phyloP scores from a whole-genome alignment of 2,888 invertebrate genomes.

The Formica aserva region DNA sequence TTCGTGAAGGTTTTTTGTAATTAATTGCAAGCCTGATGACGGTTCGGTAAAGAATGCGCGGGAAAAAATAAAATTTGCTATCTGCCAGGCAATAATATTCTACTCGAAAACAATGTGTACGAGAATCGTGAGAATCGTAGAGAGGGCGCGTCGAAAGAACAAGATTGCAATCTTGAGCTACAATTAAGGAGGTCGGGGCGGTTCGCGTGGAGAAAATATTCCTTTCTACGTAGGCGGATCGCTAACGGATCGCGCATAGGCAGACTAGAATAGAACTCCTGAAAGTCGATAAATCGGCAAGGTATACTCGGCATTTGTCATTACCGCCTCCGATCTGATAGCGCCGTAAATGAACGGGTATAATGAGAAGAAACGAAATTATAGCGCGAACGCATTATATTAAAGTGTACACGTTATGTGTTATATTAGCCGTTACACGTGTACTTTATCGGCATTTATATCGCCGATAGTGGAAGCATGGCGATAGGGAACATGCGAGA shows the following conservation, averaged over 20 bases:
- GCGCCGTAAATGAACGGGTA: constrained; percentile 6
- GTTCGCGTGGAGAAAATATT: constrained; percentile 56
- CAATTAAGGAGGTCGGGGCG: constrained; percentile 59
- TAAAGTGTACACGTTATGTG: constrained; percentile 9
- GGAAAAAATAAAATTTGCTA: constrained; percentile 55
- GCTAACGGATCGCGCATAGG: constrained; percentile 41
- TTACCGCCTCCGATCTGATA: constrained; percentile 39
- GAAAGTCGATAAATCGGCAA: constrained; percentile 45
- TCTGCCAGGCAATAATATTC: constrained; percentile 52
- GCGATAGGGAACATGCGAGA: constrained; percentile 18
- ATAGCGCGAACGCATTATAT: constrained; percentile 33
- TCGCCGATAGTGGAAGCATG: constrained; percentile 20
- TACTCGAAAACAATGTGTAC: constrained; percentile 48
- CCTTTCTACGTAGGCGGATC: constrained; percentile 52
- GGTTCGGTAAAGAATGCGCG: constrained; percentile 27
- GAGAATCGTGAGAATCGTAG: constrained; percentile 62
- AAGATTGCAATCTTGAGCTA: constrained; percentile 59
- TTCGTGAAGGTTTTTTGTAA: constrained; percentile 14
- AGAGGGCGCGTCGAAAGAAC: constrained; percentile 60
- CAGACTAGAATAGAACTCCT: constrained; percentile 41
- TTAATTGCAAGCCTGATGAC: constrained; percentile 47
- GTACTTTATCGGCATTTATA: constrained; percentile 44
- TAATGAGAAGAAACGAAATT: constrained; percentile 43
- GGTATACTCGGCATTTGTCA: constrained; percentile 41
- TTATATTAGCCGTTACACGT: constrained; percentile 8